Percentiles rank a stretch among this genome's conserved stretches.
These are phyloP conservation scores for Agriopis marginaria DNA, from an alignment of 2,888 invertebrate genomes.

Conservation along the genomic window DNA sequence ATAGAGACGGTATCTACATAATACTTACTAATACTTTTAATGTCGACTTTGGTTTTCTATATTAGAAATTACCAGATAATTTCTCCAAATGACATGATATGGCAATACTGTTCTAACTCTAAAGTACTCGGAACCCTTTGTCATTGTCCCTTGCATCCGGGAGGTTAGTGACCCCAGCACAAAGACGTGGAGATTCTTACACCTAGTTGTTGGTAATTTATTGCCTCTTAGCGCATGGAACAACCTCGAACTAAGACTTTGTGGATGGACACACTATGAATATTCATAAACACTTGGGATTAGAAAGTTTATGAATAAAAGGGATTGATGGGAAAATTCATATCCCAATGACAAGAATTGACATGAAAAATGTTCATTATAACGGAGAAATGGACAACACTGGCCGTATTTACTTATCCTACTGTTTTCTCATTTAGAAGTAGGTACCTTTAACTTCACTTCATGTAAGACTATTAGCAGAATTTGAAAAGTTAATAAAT, in stretches of 20 bases:
- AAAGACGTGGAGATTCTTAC: constrained; percentile 61
- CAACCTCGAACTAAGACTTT: constrained; percentile 37
- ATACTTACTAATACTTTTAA: not conserved
- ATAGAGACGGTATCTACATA: too few relatives aligned
- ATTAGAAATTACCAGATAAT: not conserved
- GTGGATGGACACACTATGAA: constrained; percentile 23
- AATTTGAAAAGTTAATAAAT: too few relatives aligned
- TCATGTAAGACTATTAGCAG: too few relatives aligned
- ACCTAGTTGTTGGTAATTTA: constrained; percentile 68
- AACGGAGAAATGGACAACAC: not conserved
- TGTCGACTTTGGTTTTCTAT: not conserved
- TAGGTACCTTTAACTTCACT: too few relatives aligned
- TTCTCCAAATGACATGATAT: not conserved
- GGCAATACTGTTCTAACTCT: constrained; percentile 26
- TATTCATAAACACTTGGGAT: constrained; percentile 22
- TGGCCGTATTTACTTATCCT: not conserved
- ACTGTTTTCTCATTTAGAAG: not conserved
- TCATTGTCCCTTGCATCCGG: constrained; percentile 69
- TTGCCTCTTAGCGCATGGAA: constrained; percentile 50
- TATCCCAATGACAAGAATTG: not conserved
- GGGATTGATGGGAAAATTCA: constrained; percentile 1
- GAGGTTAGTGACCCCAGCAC: constrained; percentile 64
- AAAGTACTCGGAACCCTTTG: constrained; percentile 31
- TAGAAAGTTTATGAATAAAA: constrained; percentile 26
- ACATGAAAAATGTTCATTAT: not conserved